These are phyloP conservation scores for Eledona agricola DNA, from an alignment of 2,888 invertebrate genomes.

Conservation along the genomic window DNA sequence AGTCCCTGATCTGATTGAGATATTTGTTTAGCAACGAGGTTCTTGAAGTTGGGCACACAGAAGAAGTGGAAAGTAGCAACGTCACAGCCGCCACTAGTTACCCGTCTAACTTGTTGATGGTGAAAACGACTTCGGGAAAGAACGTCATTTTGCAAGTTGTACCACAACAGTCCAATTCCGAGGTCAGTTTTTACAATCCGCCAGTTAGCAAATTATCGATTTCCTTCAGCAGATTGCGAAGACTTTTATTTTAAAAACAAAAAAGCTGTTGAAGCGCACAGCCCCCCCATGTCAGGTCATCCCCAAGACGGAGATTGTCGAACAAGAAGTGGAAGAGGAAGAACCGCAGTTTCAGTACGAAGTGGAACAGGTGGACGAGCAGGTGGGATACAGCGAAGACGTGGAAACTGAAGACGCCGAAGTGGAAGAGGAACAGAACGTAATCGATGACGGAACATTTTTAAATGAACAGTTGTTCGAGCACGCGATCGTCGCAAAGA, in stretches of 20 bases:
- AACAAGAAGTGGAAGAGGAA: constrained; percentile 37
- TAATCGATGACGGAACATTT: constrained; percentile 50
- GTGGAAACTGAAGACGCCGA: constrained; percentile 39
- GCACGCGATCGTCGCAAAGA: constrained; percentile 47
- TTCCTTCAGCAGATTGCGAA: constrained; percentile 42
- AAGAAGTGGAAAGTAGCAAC: constrained; percentile 45
- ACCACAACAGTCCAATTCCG: constrained; percentile 47
- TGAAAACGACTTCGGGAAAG: constrained; percentile 61
- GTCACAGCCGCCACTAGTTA: constrained; percentile 43
- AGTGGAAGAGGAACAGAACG: constrained; percentile 31
- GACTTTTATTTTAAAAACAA: constrained; percentile 51
- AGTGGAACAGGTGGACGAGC: constrained; percentile 41
- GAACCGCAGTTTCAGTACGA: constrained; percentile 38
- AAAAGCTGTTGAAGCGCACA: constrained; percentile 47
- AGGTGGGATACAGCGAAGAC: constrained; percentile 40
- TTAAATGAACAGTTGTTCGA: constrained; percentile 55
- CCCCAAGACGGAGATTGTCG: constrained; percentile 40
- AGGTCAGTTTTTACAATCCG: constrained; percentile 25
- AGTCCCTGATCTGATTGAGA: not conserved
- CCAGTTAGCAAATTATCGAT: not conserved
- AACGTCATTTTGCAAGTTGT: constrained; percentile 60
- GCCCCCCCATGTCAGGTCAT: constrained; percentile 30
- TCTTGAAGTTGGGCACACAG: constrained; percentile 44
- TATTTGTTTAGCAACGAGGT: constrained; percentile 39
- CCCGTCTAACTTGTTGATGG: constrained; percentile 59